phyloP scores from a whole-genome alignment of 2,113 vertebrate species.

The Mastomys natalensis region DNA sequence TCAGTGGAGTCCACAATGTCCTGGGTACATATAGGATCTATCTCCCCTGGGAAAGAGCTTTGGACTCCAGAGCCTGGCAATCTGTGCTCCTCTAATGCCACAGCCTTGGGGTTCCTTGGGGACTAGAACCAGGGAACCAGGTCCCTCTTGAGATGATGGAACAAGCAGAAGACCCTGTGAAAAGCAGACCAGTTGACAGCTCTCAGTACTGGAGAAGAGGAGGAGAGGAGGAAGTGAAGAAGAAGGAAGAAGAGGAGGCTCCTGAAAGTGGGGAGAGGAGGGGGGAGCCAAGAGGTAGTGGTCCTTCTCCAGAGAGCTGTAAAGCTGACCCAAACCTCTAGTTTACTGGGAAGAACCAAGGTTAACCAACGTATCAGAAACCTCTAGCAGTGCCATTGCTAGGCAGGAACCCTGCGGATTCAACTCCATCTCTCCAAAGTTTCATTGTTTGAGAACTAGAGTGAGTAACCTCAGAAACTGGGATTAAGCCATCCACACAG shows the following conservation, averaged over 20 bases:
- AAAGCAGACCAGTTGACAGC: neutral
- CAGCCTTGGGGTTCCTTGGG: neutral
- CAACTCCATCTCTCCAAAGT: neutral
- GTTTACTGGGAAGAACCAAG: neutral
- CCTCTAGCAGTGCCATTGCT: neutral
- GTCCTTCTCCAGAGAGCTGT: neutral
- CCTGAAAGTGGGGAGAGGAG: neutral
- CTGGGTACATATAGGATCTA: neutral
- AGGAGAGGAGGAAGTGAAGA: too few species aligned
- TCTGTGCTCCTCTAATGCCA: neutral
- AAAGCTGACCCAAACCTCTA: neutral
- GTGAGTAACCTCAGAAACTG: neutral
- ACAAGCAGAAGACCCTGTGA: neutral
- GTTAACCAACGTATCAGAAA: neutral
- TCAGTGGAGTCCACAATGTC: neutral
- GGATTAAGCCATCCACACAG: neutral
- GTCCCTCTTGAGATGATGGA: too few species aligned
- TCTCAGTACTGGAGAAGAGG: neutral
- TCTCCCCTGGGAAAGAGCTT: neutral
- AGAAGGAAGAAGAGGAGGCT: neutral
- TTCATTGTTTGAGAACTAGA: neutral
- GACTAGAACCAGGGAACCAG: neutral
- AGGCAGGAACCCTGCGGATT: neutral
- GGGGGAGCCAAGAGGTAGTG: too few species aligned
- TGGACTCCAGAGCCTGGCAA: neutral